Evolutionary conservation across 2,797 vertebrate species (phyloP).

Genomic region (Silurus lanzhouensis): DNA sequence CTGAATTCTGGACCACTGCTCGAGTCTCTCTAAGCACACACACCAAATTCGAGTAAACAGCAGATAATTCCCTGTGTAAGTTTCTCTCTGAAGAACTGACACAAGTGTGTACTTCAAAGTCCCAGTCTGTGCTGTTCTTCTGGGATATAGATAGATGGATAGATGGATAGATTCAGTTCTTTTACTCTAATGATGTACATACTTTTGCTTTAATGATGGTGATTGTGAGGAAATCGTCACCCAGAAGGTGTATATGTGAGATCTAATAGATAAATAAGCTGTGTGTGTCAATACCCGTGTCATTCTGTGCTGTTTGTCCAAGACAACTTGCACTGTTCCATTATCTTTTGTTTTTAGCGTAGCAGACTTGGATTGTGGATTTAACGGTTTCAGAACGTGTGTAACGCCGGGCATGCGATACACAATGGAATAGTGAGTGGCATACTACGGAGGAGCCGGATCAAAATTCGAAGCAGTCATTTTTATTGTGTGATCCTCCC

Average conservation of each 20-base stretch:
- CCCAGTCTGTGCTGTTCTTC: neutral
- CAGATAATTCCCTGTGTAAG: neutral
- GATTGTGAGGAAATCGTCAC: too few species aligned
- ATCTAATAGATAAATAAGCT: neutral
- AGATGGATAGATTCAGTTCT: neutral
- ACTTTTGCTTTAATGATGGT: neutral
- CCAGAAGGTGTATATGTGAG: neutral
- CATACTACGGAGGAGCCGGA: neutral
- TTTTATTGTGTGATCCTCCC: conserved; percentile 19
- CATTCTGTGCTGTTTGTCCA: neutral
- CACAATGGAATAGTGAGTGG: neutral
- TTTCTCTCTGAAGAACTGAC: neutral
- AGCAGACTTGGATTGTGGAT: neutral
- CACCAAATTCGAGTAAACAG: neutral
- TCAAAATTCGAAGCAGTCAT: conserved; percentile 13
- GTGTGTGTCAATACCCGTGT: neutral
- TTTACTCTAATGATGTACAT: neutral
- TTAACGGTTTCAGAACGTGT: neutral
- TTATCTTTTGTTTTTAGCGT: neutral
- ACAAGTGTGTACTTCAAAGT: neutral
- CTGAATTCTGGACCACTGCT: conserved; percentile 26
- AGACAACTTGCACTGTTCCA: neutral
- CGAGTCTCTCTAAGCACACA: neutral
- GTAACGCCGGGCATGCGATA: conserved; percentile 5
- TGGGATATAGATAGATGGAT: neutral